phyloP scores from a whole-genome alignment of 1,140 invertebrate species.

The Bombus confusus region DNA sequence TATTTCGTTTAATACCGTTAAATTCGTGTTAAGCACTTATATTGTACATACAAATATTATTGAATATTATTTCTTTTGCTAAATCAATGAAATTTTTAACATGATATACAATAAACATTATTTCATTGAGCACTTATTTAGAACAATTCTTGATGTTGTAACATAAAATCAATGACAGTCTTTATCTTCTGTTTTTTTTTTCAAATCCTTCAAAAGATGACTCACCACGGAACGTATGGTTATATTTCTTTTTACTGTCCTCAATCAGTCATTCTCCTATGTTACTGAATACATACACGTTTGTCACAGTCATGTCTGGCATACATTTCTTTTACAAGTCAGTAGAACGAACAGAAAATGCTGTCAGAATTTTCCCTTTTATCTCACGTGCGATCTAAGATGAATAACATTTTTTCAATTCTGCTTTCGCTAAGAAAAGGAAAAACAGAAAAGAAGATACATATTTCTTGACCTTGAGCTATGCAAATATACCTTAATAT shows the following conservation, averaged over 20 bases:
- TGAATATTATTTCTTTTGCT: background rate
- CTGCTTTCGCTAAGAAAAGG: too few species aligned
- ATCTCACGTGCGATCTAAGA: too few species aligned
- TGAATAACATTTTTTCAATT: background rate
- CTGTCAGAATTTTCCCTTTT: background rate
- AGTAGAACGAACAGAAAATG: background rate
- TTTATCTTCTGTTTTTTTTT: background rate
- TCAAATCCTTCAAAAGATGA: background rate
- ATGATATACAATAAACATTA: background rate
- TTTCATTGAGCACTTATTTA: background rate
- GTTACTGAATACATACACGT: background rate
- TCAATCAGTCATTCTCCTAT: conserved; percentile 16
- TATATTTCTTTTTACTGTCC: conserved; percentile 18
- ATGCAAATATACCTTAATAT: conserved; percentile 2
- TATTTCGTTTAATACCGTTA: background rate
- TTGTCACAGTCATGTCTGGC: background rate
- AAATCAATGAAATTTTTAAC: background rate
- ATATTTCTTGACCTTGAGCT: conserved; percentile 4
- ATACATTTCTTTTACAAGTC: background rate
- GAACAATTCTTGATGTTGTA: background rate
- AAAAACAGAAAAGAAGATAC: background rate
- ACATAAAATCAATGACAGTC: background rate
- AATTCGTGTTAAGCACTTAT: background rate
- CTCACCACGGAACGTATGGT: background rate
- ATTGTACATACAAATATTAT: background rate